phyloP scores from a whole-genome alignment of 2,113 vertebrate genomes.

The Strigops habroptila region DNA sequence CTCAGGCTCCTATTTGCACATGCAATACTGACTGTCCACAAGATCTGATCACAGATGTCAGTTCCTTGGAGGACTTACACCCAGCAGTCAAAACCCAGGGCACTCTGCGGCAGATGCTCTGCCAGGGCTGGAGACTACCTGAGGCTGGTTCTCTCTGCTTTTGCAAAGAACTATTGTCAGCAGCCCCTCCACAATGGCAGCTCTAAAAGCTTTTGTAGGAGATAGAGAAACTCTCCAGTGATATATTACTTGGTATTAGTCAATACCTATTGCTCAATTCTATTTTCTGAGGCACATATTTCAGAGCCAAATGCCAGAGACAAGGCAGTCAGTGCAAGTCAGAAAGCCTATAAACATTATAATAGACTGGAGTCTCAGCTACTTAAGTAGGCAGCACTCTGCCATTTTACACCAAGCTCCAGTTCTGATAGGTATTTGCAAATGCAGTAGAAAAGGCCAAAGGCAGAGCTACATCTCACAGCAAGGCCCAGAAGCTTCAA shows the following conservation, averaged over 20 bases:
- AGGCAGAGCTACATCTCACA: not conserved
- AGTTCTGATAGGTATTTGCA: not conserved
- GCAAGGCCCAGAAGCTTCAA: not conserved
- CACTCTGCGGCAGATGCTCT: not conserved
- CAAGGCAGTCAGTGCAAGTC: not conserved
- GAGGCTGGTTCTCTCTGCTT: not conserved
- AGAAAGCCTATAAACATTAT: not conserved
- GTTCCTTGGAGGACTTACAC: not conserved
- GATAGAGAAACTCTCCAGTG: conserved; percentile 8
- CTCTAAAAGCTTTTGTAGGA: conserved; percentile 35
- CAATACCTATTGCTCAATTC: conserved; percentile 33
- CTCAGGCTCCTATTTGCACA: not conserved
- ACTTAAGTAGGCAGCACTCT: not conserved
- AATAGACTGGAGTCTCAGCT: not conserved
- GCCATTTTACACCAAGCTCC: not conserved
- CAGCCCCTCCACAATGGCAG: not conserved
- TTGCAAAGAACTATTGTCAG: not conserved
- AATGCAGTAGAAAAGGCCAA: not conserved
- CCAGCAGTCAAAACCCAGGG: not conserved
- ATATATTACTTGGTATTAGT: not conserved
- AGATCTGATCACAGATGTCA: not conserved
- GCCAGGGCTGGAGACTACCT: accelerated
- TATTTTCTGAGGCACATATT: not conserved
- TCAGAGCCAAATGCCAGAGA: not conserved
- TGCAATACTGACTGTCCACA: not conserved